Evolutionary conservation across 2,797 vertebrate genomes (phyloP), one percentile per base, ranked within the genome.

Genomic region (Chaenodraco wilsoni): DNA sequence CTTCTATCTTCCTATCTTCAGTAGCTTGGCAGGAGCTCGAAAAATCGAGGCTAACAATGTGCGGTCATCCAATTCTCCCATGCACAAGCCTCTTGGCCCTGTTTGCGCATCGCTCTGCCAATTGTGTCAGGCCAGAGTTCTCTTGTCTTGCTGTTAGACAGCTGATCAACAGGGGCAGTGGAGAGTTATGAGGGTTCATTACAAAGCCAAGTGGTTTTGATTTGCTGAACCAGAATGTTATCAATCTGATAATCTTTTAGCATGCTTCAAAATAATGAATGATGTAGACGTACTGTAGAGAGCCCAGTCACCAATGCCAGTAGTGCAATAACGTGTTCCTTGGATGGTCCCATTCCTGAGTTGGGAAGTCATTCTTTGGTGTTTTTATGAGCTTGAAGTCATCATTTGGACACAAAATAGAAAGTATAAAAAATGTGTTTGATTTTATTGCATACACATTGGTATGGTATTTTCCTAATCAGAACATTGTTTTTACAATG

Each of bases 51-150:
- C 81, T 82, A 88, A 90, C 87, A 79, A 81, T 79, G 74, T 75
- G 72, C 56, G 84, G 88, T 81, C 89, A 92, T 87, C 85, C 88
- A 87, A 90, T 89, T 69, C 82, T 83, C 76, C 74, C 67, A 72
- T 89, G 91, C 90, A 86, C 76, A 87, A 85, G 74, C 73, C 80
- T 89, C 79, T 84, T 90, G 88, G 87, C 84, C 82, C 62, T 41
- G 59, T 52, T 83, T 82, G 79, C 75, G 65, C 73, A 50, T 59
- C 31, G 9, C 58, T 61, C 75, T 83, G 86, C 81, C 91, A 88
- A 83, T 85, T 79, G 74, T 86, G 87, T 89, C 91, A 87, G 87
- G 66, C 77, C 63, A 75, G 76, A 86, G 81, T 85, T 83, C 72
- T 90, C 83, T 50, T 60, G 81, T 85, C 77, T 79, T 77, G 63